A percentile compares a stretch with the other conserved stretches of the same genome.
Conservation (phyloP, 2,113 vertebrate species). For the Anolis carolinensis region DNA sequence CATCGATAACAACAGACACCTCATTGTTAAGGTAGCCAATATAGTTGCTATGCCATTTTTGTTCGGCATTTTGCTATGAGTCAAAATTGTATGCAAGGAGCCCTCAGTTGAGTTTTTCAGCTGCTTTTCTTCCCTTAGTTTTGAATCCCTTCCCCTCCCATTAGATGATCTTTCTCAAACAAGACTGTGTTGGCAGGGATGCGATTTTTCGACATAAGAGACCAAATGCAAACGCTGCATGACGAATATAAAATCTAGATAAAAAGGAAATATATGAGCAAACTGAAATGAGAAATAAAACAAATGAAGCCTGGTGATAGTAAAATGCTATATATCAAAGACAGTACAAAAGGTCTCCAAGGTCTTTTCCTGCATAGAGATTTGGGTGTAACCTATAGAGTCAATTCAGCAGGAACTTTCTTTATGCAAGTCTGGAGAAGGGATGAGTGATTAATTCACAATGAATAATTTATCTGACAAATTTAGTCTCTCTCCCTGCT, state of each 20-base stretch:
- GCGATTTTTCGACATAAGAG: conserved; percentile 12
- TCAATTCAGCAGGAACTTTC: conserved; percentile 10
- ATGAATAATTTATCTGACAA: conserved; percentile 33
- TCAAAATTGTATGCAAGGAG: conserved; percentile 7
- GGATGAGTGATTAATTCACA: conserved; percentile 42
- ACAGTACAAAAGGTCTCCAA: conserved; percentile 31
- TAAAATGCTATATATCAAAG: conserved; percentile 18
- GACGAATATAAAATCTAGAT: conserved; percentile 20
- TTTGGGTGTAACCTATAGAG: conserved; percentile 24
- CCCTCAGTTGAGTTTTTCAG: conserved; percentile 9
- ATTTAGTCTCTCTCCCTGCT: conserved; percentile 7
- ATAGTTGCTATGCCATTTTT: not conserved
- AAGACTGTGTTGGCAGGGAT: not conserved
- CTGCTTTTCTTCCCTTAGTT: not conserved
- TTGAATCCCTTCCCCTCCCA: not conserved
- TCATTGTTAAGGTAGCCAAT: conserved; percentile 38
- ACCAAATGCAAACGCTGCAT: conserved; percentile 13
- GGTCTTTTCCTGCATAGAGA: not conserved
- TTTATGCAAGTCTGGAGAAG: not conserved
- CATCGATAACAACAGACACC: conserved; percentile 4
- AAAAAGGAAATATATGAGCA: conserved; percentile 23
- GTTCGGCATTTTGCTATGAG: conserved; percentile 25
- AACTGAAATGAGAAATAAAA: conserved; percentile 38
- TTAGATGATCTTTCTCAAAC: conserved; percentile 12
- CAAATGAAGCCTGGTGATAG: conserved; percentile 24